Conservation (phyloP, 2,888 invertebrate species). For the Stomorhina lunata region DNA sequence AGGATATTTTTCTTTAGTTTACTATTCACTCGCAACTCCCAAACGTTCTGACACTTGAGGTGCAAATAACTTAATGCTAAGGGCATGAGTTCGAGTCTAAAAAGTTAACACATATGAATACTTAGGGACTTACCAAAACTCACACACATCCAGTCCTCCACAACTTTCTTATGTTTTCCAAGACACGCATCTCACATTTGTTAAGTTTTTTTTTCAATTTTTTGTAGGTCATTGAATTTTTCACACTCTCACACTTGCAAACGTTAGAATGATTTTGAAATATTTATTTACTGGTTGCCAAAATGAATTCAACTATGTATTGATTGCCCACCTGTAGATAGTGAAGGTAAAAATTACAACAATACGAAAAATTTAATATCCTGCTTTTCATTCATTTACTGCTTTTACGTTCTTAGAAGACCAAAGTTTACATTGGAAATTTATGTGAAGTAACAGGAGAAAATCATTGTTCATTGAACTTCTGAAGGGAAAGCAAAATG, state of each 20-base stretch:
- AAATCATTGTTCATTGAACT: slow-evolving; percentile 43
- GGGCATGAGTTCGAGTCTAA: neutral
- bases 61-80: slow-evolving; percentile 24
- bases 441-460: neutral
- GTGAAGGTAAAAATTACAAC: slow-evolving; percentile 42
- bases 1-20: slow-evolving; percentile 3
- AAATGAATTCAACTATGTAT: slow-evolving; percentile 56
- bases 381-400: slow-evolving; percentile 61
- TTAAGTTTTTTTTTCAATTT: neutral
- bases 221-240: slow-evolving; percentile 42
- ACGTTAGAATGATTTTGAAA: neutral
- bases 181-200: slow-evolving; percentile 40
- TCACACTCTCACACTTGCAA: neutral
- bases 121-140: too few species aligned
- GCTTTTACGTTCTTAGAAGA: too few species aligned
- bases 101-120: slow-evolving; percentile 3
- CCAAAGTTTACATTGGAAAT: too few species aligned
- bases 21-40: neutral
- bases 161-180: slow-evolving; percentile 2
- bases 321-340: slow-evolving; percentile 71
- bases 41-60: slow-evolving; percentile 21
- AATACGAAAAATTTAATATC: slow-evolving; percentile 69
- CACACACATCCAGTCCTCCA: too few species aligned
- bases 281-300: slow-evolving; percentile 4
- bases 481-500: slow-evolving; percentile 14